Percentiles rank a stretch among this genome's conserved stretches.
Conservation (phyloP, 2,888 invertebrate genomes). For the Cryptus viduatorius region DNA sequence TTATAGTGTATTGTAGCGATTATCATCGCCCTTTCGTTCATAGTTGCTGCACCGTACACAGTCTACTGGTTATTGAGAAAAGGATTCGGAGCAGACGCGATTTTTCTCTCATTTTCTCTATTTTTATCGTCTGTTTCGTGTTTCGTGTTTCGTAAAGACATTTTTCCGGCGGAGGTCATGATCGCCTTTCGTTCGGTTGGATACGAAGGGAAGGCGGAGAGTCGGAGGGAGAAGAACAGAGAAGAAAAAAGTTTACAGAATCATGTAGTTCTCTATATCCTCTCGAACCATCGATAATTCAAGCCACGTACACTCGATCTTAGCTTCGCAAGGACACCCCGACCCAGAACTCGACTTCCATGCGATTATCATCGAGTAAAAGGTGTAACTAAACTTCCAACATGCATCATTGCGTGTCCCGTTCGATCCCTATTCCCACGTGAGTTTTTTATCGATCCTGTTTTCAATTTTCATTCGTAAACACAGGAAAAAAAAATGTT, state of each 20-base stretch:
- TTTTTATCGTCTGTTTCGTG: no score
- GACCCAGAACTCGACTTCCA: slow-evolving; percentile 1
- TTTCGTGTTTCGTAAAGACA: neutral
- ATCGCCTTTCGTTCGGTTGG: neutral
- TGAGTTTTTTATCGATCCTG: slow-evolving; percentile 7
- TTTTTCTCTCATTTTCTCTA: neutral
- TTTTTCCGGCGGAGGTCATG: neutral
- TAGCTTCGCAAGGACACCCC: neutral
- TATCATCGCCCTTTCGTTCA: slow-evolving; percentile 42
- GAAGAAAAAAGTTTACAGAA: neutral
- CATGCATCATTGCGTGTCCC: slow-evolving; percentile 34
- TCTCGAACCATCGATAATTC: slow-evolving; percentile 46
- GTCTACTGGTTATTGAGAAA: neutral
- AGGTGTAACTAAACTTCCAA: slow-evolving; percentile 31
- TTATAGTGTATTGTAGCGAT: slow-evolving; percentile 7
- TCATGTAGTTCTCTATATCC: neutral
- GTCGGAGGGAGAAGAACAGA: neutral
- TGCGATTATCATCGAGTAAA: slow-evolving; percentile 29
- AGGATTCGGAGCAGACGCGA: neutral
- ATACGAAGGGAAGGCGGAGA: neutral
- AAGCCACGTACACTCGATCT: slow-evolving; percentile 39
- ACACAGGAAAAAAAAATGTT: neutral
- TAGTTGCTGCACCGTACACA: neutral
- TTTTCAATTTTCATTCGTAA: neutral
- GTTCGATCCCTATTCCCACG: slow-evolving; percentile 38